These are phyloP conservation scores for Bombylius major DNA, from an alignment of 2,888 invertebrate species.

Conservation along the genomic window DNA sequence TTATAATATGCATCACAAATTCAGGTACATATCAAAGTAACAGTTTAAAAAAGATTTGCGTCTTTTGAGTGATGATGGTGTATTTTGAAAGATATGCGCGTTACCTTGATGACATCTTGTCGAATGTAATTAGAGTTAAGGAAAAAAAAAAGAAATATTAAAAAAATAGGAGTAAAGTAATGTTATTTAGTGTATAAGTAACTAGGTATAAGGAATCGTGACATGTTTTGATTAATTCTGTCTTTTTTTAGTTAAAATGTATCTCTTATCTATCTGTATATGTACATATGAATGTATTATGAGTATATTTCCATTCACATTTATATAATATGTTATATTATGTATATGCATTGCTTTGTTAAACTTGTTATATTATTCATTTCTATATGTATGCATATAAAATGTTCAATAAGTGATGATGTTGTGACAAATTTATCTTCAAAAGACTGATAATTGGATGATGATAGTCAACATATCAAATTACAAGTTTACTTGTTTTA, in stretches of 20 bases:
- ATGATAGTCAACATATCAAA: not conserved
- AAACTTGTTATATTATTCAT: too few relatives aligned
- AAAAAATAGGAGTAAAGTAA: too few relatives aligned
- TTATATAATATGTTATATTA: too few relatives aligned
- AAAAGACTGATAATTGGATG: slow-evolving; percentile 5
- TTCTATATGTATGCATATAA: too few relatives aligned
- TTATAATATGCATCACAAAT: not conserved
- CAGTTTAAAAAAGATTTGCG: not conserved
- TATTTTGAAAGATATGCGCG: slow-evolving; percentile 7
- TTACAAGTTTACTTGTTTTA: too few relatives aligned
- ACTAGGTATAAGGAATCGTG: slow-evolving; percentile 2
- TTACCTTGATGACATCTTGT: slow-evolving; percentile 9
- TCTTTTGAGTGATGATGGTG: not conserved
- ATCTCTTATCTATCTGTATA: too few relatives aligned
- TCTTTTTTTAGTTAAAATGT: not conserved
- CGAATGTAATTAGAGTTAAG: slow-evolving; percentile 5
- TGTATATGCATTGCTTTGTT: too few relatives aligned
- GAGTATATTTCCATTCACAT: too few relatives aligned
- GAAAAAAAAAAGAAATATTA: not conserved
- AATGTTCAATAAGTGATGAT: slow-evolving; percentile 6
- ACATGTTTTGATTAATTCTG: slow-evolving; percentile 9
- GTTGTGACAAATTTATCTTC: slow-evolving; percentile 9
- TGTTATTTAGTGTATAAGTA: too few relatives aligned
- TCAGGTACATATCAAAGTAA: too few relatives aligned
- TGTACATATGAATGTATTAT: too few relatives aligned